These are phyloP conservation scores for Agonopterix heracliana DNA, from an alignment of 2,888 invertebrate species.

Conservation along the genomic window DNA sequence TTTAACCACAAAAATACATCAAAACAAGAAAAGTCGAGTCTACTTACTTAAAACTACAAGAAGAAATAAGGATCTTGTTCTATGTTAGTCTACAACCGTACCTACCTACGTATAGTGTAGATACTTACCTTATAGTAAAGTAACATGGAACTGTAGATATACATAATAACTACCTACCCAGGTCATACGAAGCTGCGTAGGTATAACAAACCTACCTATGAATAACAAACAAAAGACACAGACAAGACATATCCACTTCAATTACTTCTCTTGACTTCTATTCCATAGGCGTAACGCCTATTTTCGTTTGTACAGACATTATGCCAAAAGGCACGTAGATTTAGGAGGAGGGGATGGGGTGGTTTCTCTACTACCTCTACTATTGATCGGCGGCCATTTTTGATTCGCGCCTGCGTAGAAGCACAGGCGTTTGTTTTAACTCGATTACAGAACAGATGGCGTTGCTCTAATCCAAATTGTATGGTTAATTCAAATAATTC, in stretches of 20 bases:
- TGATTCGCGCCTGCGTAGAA: constrained; percentile 52
- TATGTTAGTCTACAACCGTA: too few relatives aligned
- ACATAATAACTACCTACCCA: neutral
- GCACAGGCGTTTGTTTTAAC: constrained; percentile 19
- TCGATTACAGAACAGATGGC: constrained; percentile 52
- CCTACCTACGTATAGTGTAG: too few relatives aligned
- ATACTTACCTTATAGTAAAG: too few relatives aligned
- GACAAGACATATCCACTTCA: constrained; percentile 37
- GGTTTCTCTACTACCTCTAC: constrained; percentile 26
- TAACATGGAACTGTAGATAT: too few relatives aligned
- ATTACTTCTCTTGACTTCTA: constrained; percentile 20
- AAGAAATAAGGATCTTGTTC: too few relatives aligned
- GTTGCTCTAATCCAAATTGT: constrained; percentile 22
- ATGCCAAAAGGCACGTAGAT: constrained; percentile 20
- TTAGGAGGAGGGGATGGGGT: constrained; percentile 53
- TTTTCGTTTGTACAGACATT: constrained; percentile 26
- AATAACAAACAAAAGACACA: constrained; percentile 53
- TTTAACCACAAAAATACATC: too few relatives aligned
- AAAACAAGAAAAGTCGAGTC: too few relatives aligned
- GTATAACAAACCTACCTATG: constrained; percentile 12
- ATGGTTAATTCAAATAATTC: neutral
- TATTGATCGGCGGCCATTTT: constrained; percentile 72
- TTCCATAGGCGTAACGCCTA: constrained; percentile 16
- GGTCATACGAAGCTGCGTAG: too few relatives aligned
- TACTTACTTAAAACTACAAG: too few relatives aligned